These are phyloP conservation scores for Myotis vivesi DNA, from an alignment of 2,797 vertebrate species.

Conservation along the genomic window DNA sequence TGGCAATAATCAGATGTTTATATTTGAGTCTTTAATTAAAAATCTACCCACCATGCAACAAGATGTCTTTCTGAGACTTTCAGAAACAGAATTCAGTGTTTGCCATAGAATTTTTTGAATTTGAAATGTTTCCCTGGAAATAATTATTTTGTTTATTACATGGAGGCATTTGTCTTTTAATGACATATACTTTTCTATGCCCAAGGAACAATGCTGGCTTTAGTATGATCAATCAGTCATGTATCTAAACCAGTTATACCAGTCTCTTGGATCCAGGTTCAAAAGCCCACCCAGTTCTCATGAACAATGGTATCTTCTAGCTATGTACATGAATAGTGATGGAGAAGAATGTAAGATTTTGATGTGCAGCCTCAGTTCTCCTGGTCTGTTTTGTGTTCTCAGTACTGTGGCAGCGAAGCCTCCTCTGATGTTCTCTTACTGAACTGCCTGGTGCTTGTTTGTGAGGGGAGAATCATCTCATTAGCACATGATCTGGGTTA, in stretches of 20 bases:
- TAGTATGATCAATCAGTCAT: not conserved
- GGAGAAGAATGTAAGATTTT: not conserved
- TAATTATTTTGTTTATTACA: constrained; percentile 30
- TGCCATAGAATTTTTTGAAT: not conserved
- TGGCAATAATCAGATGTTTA: not conserved
- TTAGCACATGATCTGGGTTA: constrained; percentile 10
- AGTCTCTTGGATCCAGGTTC: not conserved
- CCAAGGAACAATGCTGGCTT: constrained; percentile 22
- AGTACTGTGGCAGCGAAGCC: not conserved
- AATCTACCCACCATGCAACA: not conserved
- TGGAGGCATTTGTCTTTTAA: constrained; percentile 10
- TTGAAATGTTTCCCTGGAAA: constrained; percentile 31
- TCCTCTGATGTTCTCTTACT: not conserved
- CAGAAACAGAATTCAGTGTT: not conserved
- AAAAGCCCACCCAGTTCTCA: not conserved
- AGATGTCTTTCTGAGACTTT: not conserved
- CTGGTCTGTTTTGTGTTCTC: not conserved
- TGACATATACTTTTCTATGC: not conserved
- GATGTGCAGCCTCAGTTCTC: not conserved
- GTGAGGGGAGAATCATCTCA: not conserved
- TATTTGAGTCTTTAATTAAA: constrained; percentile 28
- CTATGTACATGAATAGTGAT: not conserved
- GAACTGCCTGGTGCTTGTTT: not conserved
- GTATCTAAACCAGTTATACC: constrained; percentile 2
- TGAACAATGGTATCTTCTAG: not conserved